A percentile compares a stretch with the other conserved stretches of the same genome.
Evolutionary conservation across 1,140 invertebrate genomes (phyloP).

Genomic region (Bursaphelenchus mucronatus): DNA sequence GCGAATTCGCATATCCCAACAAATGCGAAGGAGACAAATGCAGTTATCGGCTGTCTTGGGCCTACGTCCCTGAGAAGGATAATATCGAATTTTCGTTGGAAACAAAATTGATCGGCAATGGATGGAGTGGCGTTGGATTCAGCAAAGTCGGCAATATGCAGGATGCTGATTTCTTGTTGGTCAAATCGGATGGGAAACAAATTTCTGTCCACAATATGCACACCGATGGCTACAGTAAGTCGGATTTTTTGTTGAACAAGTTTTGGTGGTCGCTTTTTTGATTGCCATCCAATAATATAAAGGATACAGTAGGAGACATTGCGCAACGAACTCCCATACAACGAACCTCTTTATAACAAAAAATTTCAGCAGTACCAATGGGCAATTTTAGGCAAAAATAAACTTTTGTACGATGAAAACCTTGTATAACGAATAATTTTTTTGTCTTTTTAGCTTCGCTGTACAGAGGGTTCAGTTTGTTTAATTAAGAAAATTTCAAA

Average conservation of each 20-base stretch:
- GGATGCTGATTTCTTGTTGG: constrained; percentile 56
- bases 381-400: too few relatives aligned
- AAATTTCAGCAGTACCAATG: too few relatives aligned
- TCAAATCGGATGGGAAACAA: constrained; percentile 35
- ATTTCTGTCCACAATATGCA: constrained; percentile 52
- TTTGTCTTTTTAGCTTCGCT: constrained; percentile 24
- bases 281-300: constrained; percentile 15
- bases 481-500: constrained; percentile 5
- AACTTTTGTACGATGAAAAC: too few relatives aligned
- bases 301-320: too few relatives aligned
- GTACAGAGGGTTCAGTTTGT: constrained; percentile 41
- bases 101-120: constrained; percentile 69
- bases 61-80: constrained; percentile 73
- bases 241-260: neutral
- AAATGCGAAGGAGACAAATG: constrained; percentile 45
- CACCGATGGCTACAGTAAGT: constrained; percentile 14
- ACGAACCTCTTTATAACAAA: neutral
- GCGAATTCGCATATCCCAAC: constrained; percentile 50
- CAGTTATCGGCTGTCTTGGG: constrained; percentile 67
- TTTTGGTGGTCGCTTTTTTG: neutral
- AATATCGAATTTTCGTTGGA: constrained; percentile 79
- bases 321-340: too few relatives aligned
- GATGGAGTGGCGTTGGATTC: constrained; percentile 90
- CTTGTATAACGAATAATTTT: too few relatives aligned
- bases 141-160: constrained; percentile 68